These are phyloP conservation scores for Mimumesa dahlbomi DNA, from an alignment of 2,888 invertebrate species.

Conservation along the genomic window DNA sequence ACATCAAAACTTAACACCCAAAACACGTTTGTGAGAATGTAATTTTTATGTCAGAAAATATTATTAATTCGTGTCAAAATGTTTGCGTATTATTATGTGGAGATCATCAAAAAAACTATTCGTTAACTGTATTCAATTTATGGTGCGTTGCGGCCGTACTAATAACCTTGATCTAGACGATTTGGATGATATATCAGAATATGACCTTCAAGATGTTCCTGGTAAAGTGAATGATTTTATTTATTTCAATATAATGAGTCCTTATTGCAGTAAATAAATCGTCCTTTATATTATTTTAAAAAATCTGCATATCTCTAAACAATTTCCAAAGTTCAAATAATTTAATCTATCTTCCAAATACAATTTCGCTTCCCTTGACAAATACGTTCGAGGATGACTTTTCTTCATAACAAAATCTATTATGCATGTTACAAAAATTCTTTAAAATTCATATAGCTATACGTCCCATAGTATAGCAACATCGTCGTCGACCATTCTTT, in stretches of 20 bases:
- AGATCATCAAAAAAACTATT: conserved; percentile 59
- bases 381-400: too few relatives aligned
- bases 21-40: conserved; percentile 26
- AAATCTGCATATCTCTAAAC: too few relatives aligned
- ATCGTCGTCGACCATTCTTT: not conserved
- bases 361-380: too few relatives aligned
- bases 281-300: too few relatives aligned
- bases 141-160: conserved; percentile 59
- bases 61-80: conserved; percentile 56
- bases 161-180: conserved; percentile 58
- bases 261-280: too few relatives aligned
- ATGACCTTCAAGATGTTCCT: conserved; percentile 64
- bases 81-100: conserved; percentile 67
- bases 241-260: too few relatives aligned
- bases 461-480: not conserved
- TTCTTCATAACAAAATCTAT: too few relatives aligned
- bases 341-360: too few relatives aligned
- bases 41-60: conserved; percentile 12
- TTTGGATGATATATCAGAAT: conserved; percentile 65
- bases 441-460: too few relatives aligned
- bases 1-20: not conserved
- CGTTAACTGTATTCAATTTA: conserved; percentile 60
- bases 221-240: conserved; percentile 45
- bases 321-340: too few relatives aligned
- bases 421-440: too few relatives aligned